Conservation (phyloP, 1,140 invertebrate species). For the Drosophila elegans region DNA sequence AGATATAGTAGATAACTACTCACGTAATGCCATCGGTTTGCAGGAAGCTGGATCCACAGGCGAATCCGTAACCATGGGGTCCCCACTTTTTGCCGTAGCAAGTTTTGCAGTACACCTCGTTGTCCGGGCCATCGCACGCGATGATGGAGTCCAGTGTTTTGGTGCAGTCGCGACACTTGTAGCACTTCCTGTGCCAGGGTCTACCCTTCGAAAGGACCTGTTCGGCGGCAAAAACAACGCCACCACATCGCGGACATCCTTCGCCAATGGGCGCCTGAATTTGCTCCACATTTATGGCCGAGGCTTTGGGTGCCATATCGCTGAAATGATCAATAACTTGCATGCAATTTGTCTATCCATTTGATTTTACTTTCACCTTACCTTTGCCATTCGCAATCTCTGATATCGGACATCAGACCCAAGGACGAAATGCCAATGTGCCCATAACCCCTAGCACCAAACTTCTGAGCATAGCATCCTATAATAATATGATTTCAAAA, state of each 20-base stretch:
- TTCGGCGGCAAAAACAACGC: constrained; percentile 95
- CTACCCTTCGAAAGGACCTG: constrained; percentile 94
- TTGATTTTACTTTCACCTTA: background rate
- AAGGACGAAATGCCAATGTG: constrained; percentile 92
- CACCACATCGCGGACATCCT: constrained; percentile 95
- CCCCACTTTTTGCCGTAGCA: constrained; percentile 94
- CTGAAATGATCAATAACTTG: background rate
- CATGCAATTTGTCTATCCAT: background rate
- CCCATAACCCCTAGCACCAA: constrained; percentile 89
- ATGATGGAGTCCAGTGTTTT: constrained; percentile 97
- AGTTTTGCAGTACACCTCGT: constrained; percentile 92
- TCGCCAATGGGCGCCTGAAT: constrained; percentile 93
- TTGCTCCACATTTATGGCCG: constrained; percentile 91
- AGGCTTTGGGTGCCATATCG: constrained; percentile 72
- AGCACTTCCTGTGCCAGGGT: constrained; percentile 99
- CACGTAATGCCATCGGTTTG: constrained; percentile 93
- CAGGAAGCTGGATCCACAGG: constrained; percentile 96
- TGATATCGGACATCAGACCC: constrained; percentile 89
- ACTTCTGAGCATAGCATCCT: constrained; percentile 86
- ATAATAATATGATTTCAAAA: constrained; percentile 62
- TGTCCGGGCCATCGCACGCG: constrained; percentile 95
- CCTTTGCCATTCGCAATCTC: constrained; percentile 88
- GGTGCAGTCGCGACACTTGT: constrained; percentile 97
- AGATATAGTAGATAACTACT: background rate
- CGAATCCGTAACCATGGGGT: constrained; percentile 97